Evolutionary conservation across 1,140 invertebrate genomes (phyloP).

Genomic region (Lepidurus couesii): DNA sequence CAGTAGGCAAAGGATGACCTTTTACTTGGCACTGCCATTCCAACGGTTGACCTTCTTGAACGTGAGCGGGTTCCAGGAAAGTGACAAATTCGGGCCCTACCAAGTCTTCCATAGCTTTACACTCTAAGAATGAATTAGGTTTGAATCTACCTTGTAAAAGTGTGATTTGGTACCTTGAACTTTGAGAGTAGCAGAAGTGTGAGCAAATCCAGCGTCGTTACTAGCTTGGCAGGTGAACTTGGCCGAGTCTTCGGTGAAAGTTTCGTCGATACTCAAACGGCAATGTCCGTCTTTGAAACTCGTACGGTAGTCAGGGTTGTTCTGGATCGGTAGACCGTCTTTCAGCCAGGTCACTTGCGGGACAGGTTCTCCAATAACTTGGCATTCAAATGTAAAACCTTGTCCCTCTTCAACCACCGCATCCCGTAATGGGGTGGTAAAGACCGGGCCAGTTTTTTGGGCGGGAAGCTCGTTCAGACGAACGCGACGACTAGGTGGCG

Average conservation of each 20-base stretch:
- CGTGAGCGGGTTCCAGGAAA: conserved; percentile 55
- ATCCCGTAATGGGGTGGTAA: conserved; percentile 59
- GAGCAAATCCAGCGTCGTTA: conserved; percentile 61
- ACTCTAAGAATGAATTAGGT: conserved; percentile 48
- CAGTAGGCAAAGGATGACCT: conserved; percentile 62
- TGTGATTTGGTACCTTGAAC: conserved; percentile 57
- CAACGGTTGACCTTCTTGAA: conserved; percentile 59
- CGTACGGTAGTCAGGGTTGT: conserved; percentile 63
- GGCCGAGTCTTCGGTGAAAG: conserved; percentile 74
- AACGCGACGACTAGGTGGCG: conserved; percentile 37
- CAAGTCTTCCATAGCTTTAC: conserved; percentile 58
- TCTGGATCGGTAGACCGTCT: conserved; percentile 59
- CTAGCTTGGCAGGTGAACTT: conserved; percentile 64
- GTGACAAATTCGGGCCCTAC: conserved; percentile 58
- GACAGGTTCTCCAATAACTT: conserved; percentile 33
- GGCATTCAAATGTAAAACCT: conserved; percentile 59
- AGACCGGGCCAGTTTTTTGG: conserved; percentile 50
- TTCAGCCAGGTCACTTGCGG: conserved; percentile 64
- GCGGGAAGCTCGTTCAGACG: conserved; percentile 44
- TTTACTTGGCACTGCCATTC: conserved; percentile 62
- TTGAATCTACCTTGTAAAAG: neutral
- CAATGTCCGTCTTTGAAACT: conserved; percentile 51
- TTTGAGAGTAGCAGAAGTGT: conserved; percentile 64
- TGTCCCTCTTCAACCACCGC: conserved; percentile 67
- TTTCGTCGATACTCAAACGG: conserved; percentile 66